A percentile compares a stretch with the other conserved stretches of the same genome.
These are phyloP conservation scores for Sebastes jordani DNA, from an alignment of 2,797 vertebrate genomes.

Conservation along the genomic window DNA sequence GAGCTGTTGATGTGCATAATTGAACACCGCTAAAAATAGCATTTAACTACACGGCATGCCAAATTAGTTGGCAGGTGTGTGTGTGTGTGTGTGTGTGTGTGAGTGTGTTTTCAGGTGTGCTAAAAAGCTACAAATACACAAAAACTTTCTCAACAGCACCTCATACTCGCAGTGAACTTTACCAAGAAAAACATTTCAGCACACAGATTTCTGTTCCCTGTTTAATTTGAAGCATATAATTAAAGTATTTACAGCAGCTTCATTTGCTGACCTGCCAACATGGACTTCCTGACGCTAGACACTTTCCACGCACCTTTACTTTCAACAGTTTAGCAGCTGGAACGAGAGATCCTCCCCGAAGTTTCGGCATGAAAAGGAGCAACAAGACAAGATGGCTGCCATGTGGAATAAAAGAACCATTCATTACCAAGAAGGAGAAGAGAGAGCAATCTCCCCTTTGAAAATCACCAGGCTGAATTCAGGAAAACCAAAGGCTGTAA, in stretches of 20 bases:
- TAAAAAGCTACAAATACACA: not conserved
- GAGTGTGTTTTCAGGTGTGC: not conserved
- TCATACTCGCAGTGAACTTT: not conserved
- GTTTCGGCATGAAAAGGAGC: constrained; percentile 27
- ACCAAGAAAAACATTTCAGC: not conserved
- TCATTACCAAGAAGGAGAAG: constrained; percentile 50
- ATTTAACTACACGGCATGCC: constrained; percentile 2
- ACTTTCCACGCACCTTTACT: not conserved
- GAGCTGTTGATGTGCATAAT: constrained; percentile 51
- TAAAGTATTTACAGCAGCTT: not conserved
- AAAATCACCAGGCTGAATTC: constrained; percentile 65
- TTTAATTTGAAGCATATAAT: not conserved
- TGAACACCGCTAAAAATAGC: constrained; percentile 51
- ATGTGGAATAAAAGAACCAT: constrained; percentile 61
- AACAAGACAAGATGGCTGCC: constrained; percentile 63
- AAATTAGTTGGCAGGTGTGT: constrained; percentile 11
- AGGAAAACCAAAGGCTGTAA: constrained; percentile 64
- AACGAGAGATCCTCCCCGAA: constrained; percentile 11
- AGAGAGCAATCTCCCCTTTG: constrained; percentile 58
- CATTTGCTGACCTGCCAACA: not conserved
- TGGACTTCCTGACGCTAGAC: not conserved
- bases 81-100: not conserved
- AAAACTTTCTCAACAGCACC: not conserved
- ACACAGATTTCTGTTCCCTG: not conserved
- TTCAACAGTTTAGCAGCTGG: constrained; percentile 23